phyloP scores from a whole-genome alignment of 2,113 vertebrate genomes.

The Strigops habroptila region DNA sequence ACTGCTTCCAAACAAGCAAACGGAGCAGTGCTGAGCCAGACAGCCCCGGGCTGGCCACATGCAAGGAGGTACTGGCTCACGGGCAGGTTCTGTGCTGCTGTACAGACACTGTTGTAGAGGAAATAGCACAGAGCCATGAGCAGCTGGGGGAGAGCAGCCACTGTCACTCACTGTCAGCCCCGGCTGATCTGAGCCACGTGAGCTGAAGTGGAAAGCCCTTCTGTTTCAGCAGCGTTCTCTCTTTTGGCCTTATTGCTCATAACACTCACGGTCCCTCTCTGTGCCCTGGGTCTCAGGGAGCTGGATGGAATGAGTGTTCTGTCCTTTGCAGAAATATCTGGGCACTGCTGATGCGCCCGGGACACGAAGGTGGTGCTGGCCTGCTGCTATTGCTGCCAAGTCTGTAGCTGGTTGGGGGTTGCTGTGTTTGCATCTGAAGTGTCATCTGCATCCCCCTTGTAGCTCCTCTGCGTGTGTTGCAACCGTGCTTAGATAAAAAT shows the following conservation, averaged over 20 bases:
- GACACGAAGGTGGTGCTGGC: not conserved
- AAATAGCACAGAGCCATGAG: not conserved
- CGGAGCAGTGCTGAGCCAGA: not conserved
- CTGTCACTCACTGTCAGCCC: not conserved
- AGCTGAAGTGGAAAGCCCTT: not conserved
- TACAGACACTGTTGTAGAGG: fast-evolving
- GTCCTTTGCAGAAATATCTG: not conserved
- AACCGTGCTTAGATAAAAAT: not conserved
- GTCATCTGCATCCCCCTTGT: not conserved
- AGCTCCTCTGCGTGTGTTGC: fast-evolving
- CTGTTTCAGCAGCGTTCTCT: not conserved
- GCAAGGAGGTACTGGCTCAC: fast-evolving
- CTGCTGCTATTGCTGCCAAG: not conserved
- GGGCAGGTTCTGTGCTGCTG: not conserved
- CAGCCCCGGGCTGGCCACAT: not conserved
- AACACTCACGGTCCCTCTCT: not conserved
- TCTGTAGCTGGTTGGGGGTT: not conserved
- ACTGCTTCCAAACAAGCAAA: not conserved
- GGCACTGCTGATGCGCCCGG: not conserved
- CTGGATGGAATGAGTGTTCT: fast-evolving
- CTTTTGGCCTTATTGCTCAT: not conserved
- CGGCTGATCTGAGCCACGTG: fast-evolving
- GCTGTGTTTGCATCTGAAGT: not conserved
- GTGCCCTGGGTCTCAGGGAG: not conserved
- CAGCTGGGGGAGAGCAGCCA: not conserved